phyloP scores from a whole-genome alignment of 2,797 vertebrate genomes.

The Ceryle rudis region DNA sequence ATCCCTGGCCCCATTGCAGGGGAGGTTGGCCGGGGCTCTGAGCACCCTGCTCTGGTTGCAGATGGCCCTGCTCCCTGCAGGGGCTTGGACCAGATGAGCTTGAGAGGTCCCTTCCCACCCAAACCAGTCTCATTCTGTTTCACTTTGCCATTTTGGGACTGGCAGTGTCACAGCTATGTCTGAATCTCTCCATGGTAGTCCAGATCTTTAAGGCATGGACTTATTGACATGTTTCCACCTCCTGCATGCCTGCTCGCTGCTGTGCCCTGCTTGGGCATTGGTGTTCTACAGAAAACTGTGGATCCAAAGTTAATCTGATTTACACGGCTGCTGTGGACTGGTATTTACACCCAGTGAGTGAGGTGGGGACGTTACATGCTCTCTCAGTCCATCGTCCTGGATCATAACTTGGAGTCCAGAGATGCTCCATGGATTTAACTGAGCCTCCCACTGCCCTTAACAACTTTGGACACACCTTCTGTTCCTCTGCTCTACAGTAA shows the following conservation, averaged over 20 bases:
- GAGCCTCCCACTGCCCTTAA: not conserved
- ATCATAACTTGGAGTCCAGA: not conserved
- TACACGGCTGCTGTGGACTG: accelerated
- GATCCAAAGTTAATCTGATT: not conserved
- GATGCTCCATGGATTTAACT: not conserved
- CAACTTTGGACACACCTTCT: not conserved
- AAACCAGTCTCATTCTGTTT: not conserved
- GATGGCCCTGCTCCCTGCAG: not conserved
- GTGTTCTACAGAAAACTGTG: not conserved
- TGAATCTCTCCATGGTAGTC: accelerated
- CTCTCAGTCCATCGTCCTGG: not conserved
- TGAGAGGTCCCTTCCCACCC: not conserved
- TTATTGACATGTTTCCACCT: accelerated
- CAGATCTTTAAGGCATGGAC: not conserved
- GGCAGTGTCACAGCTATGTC: not conserved
- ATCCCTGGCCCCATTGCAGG: not conserved
- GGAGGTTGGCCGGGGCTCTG: not conserved
- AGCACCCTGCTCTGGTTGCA: not conserved
- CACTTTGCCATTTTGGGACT: not conserved
- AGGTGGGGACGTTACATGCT: not conserved
- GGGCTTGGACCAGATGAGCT: not conserved
- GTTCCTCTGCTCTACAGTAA: not conserved
- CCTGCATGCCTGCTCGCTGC: not conserved
- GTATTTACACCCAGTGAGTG: not conserved
- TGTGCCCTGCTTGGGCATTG: not conserved